Evolutionary conservation across 1,140 invertebrate species (phyloP), one percentile per base, ranked within the genome.

Genomic region (Drosophila bocqueti): DNA sequence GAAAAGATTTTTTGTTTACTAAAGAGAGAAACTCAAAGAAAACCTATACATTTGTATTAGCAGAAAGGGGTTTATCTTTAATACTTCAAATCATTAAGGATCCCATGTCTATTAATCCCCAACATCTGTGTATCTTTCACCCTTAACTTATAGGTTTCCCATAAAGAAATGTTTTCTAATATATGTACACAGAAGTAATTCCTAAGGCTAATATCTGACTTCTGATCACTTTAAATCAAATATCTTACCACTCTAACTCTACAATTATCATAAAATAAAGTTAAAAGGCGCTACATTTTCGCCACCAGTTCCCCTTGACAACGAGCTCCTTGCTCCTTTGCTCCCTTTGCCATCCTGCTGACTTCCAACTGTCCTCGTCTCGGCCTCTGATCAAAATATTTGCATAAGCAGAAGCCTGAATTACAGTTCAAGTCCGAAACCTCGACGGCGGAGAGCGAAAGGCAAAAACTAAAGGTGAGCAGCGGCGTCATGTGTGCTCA

Each of bases 401-500:
- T 87, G 83, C 83, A 87, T 87, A 87, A 84, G 73, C 83, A 76
- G 63, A 43, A 69, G 66, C 72, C 76, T 62, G 80, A 89, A 83
- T 83, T 83, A 83, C 83, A 83, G 83, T 83, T 86, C 26, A 61
- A 43, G 67, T 57, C 67, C 62, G 40, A 49, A 77, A 67, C 59
- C 58, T 66, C 34, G 40, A 47, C 52, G 11, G 18, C 43, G 26
- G 46, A 54, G 60, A 40, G 21, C 26, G 45, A 24, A 55, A 49
- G 40, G 55, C 45, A 26, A 31, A 59, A 29, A 57, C 18, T 34
- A 45, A 29, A 45, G 50, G 31, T 24, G 47, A 63, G 46, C n/a
- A 74, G 81, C 85, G 85, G 85, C 85, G 85, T 89, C 85, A 89
- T 89, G 79, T 89, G 85, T 72, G 64, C 67, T 58, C 67, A 74